phyloP scores from a whole-genome alignment of 2,888 invertebrate species.

The Perdita meconis region DNA sequence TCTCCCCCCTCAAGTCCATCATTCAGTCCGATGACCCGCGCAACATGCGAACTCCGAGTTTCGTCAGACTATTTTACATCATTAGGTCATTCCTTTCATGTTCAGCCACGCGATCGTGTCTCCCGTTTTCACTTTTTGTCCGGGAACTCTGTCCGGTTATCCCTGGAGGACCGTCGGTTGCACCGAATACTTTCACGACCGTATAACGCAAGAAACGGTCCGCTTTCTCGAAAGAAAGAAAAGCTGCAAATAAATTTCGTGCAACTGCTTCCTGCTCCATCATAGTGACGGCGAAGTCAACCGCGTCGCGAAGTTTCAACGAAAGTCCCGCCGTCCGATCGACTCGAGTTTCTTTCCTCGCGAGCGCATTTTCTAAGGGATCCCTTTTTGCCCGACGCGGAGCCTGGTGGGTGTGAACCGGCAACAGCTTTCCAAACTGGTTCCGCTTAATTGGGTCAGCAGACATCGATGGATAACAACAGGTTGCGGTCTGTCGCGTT shows the following conservation, averaged over 20 bases:
- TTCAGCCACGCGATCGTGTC: neutral
- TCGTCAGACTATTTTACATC: constrained; percentile 35
- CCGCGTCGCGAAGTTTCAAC: neutral
- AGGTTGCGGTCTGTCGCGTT: constrained; percentile 43
- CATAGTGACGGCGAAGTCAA: neutral
- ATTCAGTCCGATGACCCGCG: constrained; percentile 43
- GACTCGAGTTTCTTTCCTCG: neutral
- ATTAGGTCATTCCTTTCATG: constrained; percentile 15
- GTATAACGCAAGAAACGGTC: constrained; percentile 4
- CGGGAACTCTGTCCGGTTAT: constrained; percentile 33
- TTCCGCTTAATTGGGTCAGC: constrained; percentile 46
- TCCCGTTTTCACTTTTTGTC: constrained; percentile 44
- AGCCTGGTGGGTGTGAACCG: constrained; percentile 42
- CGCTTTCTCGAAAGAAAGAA: constrained; percentile 31
- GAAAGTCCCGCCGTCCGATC: neutral
- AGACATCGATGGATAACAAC: constrained; percentile 45
- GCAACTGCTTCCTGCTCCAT: neutral
- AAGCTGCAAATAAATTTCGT: constrained; percentile 25
- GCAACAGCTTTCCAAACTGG: constrained; percentile 51
- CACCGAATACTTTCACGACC: constrained; percentile 27
- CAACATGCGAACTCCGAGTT: neutral
- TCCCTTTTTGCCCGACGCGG: constrained; percentile 33
- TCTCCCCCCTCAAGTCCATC: constrained; percentile 22
- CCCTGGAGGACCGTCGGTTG: neutral
- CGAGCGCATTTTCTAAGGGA: neutral